Base-by-base conservation (phyloP, 2,113 vertebrate species). In the Hirundichthys speculiger region DNA sequence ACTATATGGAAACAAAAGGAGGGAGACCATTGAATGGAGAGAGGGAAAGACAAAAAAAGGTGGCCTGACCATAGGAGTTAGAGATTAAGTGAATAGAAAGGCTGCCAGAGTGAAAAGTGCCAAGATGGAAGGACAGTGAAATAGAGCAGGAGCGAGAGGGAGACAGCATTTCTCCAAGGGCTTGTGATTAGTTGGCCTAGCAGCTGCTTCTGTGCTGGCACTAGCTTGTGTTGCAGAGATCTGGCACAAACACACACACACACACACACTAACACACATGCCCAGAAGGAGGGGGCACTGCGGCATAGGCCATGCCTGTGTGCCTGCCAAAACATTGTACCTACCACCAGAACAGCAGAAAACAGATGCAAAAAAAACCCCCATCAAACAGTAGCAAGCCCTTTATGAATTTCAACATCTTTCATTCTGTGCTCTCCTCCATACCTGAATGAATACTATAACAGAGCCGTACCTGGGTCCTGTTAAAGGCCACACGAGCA, bases 401-500 rank as follows among this genome's bases (percentile, higher is more conserved):
- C 30, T 34, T 34, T 34, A 8, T 39, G 20, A 52, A 54, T 70
- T 60, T 57, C 16, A 54, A 53, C 51, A 54, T 18, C 58, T 47
- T 46, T 69, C 19, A 47, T 19, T 25, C 15, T 54, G 19, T 21
- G 39, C 11, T 13, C 13, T 49, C 12, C 14, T 16, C 40, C 20
- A 15, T 10, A 34, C 30, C 30, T 34, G 30, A 10, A 34, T 2
- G 30, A 34, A 10, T 7, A 34, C 30, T 10, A 34, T 6, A 34
- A 10, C 42, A 45, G 16, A 18, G 11, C 4, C 50, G 90, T 92
- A 99, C 98, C 97, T 99, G 98, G 87, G 98, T 99, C 93, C 98
- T 94, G 94, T 99, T 99, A 91, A 99, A 99, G 90, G 97, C 98
- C 92, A 99, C 98, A 19, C 98, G 95, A 80, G 98, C 98, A 89